These are phyloP conservation scores for Drosophila asahinai DNA, from an alignment of 1,140 invertebrate species.

Conservation along the genomic window DNA sequence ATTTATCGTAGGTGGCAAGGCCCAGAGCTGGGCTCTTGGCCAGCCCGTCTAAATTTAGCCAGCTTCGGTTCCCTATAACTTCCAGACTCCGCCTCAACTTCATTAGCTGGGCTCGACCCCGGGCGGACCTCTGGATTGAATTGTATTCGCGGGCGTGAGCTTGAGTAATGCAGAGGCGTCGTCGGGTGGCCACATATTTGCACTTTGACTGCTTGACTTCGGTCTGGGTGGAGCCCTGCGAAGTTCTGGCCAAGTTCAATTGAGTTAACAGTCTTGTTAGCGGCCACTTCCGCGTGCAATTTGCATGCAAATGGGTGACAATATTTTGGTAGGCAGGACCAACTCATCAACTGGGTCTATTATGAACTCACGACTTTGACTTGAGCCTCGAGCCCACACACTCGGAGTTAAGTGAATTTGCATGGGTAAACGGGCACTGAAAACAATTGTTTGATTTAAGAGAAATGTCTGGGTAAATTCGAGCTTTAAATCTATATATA, in stretches of 20 bases:
- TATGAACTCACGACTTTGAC: conserved; percentile 65
- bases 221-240: neutral
- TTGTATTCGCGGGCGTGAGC: conserved; percentile 70
- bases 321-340: conserved; percentile 50
- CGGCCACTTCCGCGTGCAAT: conserved; percentile 69
- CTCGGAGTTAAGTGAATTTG: conserved; percentile 44
- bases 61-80: conserved; percentile 13
- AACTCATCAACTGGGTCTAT: conserved; percentile 58
- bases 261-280: conserved; percentile 68
- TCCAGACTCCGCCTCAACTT: conserved; percentile 55
- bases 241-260: conserved; percentile 54
- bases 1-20: conserved; percentile 76
- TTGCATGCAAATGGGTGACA: conserved; percentile 74
- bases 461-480: neutral
- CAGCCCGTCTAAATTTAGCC: conserved; percentile 68
- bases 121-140: conserved; percentile 72
- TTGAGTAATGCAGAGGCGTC: conserved; percentile 78
- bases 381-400: conserved; percentile 54
- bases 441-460: neutral
- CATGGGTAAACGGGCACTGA: conserved; percentile 34
- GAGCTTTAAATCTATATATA: no score
- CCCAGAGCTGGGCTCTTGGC: conserved; percentile 8
- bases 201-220: conserved; percentile 63
- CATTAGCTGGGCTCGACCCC: conserved; percentile 68
- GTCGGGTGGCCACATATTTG: conserved; percentile 67